Percentiles rank a stretch among this genome's conserved stretches.
phyloP scores from a whole-genome alignment of 2,888 invertebrate genomes.

The Thera britannica region DNA sequence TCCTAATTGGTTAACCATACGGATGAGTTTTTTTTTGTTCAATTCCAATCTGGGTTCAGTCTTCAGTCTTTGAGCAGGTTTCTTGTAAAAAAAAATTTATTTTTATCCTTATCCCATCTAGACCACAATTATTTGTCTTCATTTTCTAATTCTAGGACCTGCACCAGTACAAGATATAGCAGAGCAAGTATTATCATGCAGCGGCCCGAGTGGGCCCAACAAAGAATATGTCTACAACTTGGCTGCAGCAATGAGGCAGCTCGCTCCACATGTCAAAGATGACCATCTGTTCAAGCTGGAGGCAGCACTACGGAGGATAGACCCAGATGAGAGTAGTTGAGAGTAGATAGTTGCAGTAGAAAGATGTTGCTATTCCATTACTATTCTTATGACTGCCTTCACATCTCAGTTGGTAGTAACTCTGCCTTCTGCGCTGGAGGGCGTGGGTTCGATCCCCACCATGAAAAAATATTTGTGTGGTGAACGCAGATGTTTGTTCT shows the following conservation, averaged over 20 bases:
- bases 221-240: constrained; percentile 96
- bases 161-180: constrained; percentile 92
- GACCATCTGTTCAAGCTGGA: constrained; percentile 91
- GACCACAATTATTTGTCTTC: not conserved
- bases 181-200: constrained; percentile 88
- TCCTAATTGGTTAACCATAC: too few relatives aligned
- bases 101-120: too few relatives aligned
- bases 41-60: too few relatives aligned
- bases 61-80: too few relatives aligned
- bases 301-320: constrained; percentile 69
- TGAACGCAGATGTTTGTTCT: too few relatives aligned
- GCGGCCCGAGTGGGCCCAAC: constrained; percentile 95
- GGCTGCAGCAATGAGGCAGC: constrained; percentile 89
- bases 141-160: constrained; percentile 83
- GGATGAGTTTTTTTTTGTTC: too few relatives aligned
- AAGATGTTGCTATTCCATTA: not conserved
- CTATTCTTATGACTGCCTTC: not conserved
- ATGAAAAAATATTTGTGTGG: too few relatives aligned
- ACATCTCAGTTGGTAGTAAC: too few relatives aligned
- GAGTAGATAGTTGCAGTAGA: constrained; percentile 9
- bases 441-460: too few relatives aligned
- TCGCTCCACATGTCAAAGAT: constrained; percentile 90
- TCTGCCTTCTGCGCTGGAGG: too few relatives aligned
- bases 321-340: constrained; percentile 45
- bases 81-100: too few relatives aligned